These are phyloP conservation scores for Andrena camellia DNA, from an alignment of 2,888 invertebrate genomes.

Conservation along the genomic window DNA sequence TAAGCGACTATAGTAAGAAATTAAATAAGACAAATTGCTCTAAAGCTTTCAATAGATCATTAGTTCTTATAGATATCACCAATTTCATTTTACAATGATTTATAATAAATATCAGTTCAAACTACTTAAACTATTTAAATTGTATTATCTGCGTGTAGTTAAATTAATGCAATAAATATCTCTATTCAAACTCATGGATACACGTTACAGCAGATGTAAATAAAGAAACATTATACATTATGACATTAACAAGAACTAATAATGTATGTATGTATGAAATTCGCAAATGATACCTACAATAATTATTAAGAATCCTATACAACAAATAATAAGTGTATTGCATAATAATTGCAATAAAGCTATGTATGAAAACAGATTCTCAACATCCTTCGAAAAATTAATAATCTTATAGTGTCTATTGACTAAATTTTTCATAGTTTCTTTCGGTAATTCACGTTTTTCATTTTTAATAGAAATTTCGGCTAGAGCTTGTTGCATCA, in stretches of 20 bases:
- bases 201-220: neutral
- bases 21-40: neutral
- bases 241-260: neutral
- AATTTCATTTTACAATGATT: neutral
- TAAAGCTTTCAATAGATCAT: neutral
- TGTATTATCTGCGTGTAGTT: neutral
- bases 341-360: conserved; percentile 67
- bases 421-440: conserved; percentile 19
- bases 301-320: conserved; percentile 66
- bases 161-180: conserved; percentile 2
- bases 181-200: neutral
- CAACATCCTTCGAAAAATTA: conserved; percentile 52
- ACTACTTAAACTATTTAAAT: neutral
- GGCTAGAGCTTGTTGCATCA: conserved; percentile 42
- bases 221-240: neutral
- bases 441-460: neutral
- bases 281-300: conserved; percentile 57
- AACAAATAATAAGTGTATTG: conserved; percentile 66
- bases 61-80: neutral
- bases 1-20: conserved; percentile 36
- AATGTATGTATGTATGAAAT: neutral
- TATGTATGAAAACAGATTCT: conserved; percentile 65
- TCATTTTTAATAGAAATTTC: conserved; percentile 21
- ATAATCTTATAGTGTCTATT: conserved; percentile 64
- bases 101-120: neutral